phyloP scores from a whole-genome alignment of 2,888 invertebrate genomes.

The Oscheius sp. region DNA sequence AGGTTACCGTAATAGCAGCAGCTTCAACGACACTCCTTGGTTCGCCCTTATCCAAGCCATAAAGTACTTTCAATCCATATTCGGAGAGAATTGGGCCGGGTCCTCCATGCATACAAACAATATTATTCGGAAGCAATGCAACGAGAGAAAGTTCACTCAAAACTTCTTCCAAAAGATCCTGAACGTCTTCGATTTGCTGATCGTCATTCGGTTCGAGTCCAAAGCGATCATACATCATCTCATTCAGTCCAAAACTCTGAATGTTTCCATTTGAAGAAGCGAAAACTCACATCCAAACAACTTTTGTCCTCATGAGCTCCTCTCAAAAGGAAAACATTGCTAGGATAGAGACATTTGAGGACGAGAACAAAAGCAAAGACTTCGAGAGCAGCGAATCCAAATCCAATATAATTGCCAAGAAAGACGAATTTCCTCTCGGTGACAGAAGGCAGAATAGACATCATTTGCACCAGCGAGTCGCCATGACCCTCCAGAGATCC shows the following conservation, averaged over 20 bases:
- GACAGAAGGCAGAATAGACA: conserved; percentile 32
- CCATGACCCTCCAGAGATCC: conserved; percentile 6
- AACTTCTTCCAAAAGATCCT: conserved; percentile 4
- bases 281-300: conserved; percentile 36
- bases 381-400: conserved; percentile 53
- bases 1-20: conserved; percentile 27
- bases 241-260: not conserved
- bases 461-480: not conserved
- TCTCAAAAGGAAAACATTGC: conserved; percentile 44
- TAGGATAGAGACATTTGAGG: conserved; percentile 48
- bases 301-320: conserved; percentile 55
- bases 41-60: conserved; percentile 19
- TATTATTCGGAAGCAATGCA: conserved; percentile 20
- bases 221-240: not conserved
- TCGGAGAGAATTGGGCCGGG: conserved; percentile 48
- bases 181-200: not conserved
- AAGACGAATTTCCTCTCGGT: conserved; percentile 43
- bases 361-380: conserved; percentile 45
- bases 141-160: conserved; percentile 1
- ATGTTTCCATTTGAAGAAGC: not conserved
- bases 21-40: not conserved
- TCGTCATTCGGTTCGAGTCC: not conserved
- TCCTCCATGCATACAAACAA: conserved; percentile 54
- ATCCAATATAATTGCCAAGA: conserved; percentile 54
- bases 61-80: conserved; percentile 30